phyloP scores from a whole-genome alignment of 2,797 vertebrate genomes.

The Halcyon badia region DNA sequence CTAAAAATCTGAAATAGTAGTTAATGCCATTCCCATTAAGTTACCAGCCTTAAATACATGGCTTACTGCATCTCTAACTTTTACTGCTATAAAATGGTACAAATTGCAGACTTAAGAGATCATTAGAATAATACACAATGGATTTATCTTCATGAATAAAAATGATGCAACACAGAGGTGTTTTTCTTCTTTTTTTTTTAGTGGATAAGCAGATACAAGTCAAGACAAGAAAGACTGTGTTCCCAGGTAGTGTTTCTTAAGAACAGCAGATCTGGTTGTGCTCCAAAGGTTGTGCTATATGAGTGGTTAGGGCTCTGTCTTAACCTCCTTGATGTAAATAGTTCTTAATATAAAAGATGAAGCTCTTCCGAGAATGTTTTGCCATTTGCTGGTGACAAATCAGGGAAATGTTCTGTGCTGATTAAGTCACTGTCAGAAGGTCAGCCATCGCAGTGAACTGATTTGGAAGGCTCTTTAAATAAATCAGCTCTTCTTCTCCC shows the following conservation, averaged over 20 bases:
- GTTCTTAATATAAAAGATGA: conserved; percentile 39
- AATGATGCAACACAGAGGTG: neutral
- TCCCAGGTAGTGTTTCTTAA: neutral
- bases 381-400: conserved; percentile 22
- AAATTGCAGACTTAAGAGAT: conserved; percentile 59
- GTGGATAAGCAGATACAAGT: neutral
- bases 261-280: neutral
- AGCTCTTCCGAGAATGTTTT: conserved; percentile 57
- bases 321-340: conserved; percentile 49
- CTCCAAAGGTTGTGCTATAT: neutral
- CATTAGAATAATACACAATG: conserved; percentile 60
- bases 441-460: conserved; percentile 1
- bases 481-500: conserved; percentile 3
- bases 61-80: conserved; percentile 66
- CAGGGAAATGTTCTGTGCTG: conserved; percentile 52
- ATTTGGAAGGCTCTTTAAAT: conserved; percentile 16
- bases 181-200: neutral
- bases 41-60: conserved; percentile 56
- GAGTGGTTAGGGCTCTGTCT: conserved; percentile 10
- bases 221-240: neutral
- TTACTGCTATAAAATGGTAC: conserved; percentile 28
- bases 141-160: conserved; percentile 64
- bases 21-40: conserved; percentile 55
- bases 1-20: conserved; percentile 35
- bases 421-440: conserved; percentile 53